Base-by-base conservation (phyloP, 2,888 invertebrate genomes). In the Gastracanthus pulcherrimus region DNA sequence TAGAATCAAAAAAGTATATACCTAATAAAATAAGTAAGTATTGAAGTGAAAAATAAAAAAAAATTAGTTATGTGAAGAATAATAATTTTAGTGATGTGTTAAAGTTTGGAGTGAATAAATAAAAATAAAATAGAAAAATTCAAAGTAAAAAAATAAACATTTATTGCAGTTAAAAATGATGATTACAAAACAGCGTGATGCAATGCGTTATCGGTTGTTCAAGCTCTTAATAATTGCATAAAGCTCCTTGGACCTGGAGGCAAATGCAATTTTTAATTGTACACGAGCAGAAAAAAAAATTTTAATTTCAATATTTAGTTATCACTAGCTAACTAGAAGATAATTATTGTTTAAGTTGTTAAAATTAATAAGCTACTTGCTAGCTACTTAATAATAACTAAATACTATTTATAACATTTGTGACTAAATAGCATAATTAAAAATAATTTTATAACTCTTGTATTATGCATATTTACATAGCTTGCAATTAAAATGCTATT, bases 181-280 rank as follows among this genome's bases (percentile, higher is more conserved):
- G 62, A 82, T 83, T 84, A 84, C 76, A 86, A 85, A 86, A 82
- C 84, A 75, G 55, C 11, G 83, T 85, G 83, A 87, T 87, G 85
- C 80, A 85, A 84, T 76, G 80, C 71, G 71, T 86, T 85, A 88
- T 86, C 80, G 83, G 76, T 85, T 86, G 83, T 85, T 89, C 86
- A 89, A 88, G 81, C 85, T 87, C 87, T 87, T 88, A 87, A 89
- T 87, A 86, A 89, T 86, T 85, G 86, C 85, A 86, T 83, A 86
- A 86, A 89, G 87, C 86, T 89, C 88, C 85, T 87, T 86, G 84
- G 88, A 88, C 87, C 88, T 89, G 84, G 85, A 85, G 84, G 84
- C 80, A 87, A 86, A 86, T 80, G 76, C 38, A 80, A 55, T 51
- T 76, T 55, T 55, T 31, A 51, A 55, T 66, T 66, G 36, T n/a